Evolutionary conservation across 2,113 vertebrate genomes (phyloP).

Genomic region (Leiothrix lutea): DNA sequence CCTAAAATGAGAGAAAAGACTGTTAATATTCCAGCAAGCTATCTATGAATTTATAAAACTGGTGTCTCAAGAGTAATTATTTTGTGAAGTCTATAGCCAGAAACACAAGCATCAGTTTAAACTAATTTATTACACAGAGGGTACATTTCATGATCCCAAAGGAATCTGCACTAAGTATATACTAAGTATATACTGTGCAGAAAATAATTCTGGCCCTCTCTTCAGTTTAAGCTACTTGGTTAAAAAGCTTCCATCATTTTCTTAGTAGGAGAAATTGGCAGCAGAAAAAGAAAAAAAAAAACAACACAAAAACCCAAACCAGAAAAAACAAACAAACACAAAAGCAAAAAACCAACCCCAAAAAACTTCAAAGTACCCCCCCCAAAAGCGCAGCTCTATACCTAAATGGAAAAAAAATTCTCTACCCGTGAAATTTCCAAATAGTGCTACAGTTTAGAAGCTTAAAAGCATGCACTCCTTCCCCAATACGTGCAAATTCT

Average conservation of each 20-base stretch:
- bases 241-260: background rate
- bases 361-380: background rate
- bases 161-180: too few relatives aligned
- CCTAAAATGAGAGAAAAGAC: background rate
- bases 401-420: background rate
- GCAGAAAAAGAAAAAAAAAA: background rate
- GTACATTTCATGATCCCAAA: background rate
- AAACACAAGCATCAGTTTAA: background rate
- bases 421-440: background rate
- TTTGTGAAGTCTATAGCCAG: background rate
- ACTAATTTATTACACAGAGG: background rate
- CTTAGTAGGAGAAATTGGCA: background rate
- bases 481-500: background rate
- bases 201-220: background rate
- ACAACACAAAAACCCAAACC: rapidly evolving
- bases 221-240: background rate
- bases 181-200: background rate
- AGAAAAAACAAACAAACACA: background rate
- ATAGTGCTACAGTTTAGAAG: background rate
- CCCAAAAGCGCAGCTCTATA: rapidly evolving
- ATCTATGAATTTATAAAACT: background rate
- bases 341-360: rapidly evolving
- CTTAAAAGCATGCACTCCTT: background rate
- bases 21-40: background rate
- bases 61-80: background rate